These are phyloP conservation scores for Phataginus tetradactyla DNA, from an alignment of 2,797 vertebrate species.

Conservation along the genomic window DNA sequence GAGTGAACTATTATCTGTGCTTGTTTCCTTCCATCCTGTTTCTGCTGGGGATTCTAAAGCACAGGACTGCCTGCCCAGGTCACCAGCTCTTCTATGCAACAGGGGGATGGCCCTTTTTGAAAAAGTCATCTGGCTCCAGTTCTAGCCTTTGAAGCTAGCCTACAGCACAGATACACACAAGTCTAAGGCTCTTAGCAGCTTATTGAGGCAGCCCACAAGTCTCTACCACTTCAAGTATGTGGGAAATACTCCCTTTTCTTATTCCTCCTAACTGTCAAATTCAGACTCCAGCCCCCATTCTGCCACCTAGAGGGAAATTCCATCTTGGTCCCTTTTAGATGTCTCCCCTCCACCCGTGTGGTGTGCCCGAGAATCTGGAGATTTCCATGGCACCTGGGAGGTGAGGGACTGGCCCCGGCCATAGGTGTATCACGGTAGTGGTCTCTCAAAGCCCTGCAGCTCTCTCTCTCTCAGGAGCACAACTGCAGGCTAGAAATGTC, in stretches of 20 bases:
- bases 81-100: background rate
- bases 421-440: background rate
- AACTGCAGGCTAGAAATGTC: background rate
- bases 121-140: background rate
- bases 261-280: background rate
- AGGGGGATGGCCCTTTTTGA: background rate
- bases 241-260: background rate
- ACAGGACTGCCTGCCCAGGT: background rate
- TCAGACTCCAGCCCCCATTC: background rate
- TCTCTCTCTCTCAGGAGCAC: background rate
- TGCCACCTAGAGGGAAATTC: background rate
- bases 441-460: background rate
- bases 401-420: background rate
- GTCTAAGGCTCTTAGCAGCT: background rate
- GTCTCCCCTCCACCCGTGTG: background rate
- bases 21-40: conserved; percentile 1
- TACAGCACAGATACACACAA: background rate
- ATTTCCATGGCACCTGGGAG: background rate
- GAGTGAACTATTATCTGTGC: conserved; percentile 33
- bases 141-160: background rate
- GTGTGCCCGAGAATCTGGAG: background rate
- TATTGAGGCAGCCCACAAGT: background rate
- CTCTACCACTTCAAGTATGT: background rate
- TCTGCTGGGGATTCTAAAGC: background rate
- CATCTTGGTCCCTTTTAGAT: background rate